These are phyloP conservation scores for Pangasianodon gigas DNA, from an alignment of 2,113 vertebrate species.

Conservation along the genomic window DNA sequence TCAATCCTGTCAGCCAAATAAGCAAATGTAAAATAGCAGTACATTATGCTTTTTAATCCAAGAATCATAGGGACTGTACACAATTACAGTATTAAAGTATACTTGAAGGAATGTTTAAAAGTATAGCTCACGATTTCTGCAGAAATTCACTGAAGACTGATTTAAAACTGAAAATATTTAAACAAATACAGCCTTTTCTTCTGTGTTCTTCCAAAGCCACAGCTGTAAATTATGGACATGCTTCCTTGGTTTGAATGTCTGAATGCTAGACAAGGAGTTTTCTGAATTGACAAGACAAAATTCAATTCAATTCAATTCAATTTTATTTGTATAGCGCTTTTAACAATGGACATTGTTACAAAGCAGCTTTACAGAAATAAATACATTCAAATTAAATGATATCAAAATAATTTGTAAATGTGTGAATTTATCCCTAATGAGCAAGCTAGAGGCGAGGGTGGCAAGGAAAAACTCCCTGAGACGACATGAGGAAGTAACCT, in stretches of 20 bases:
- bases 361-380: too few relatives aligned
- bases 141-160: background rate
- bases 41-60: background rate
- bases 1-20: background rate
- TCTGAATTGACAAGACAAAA: background rate
- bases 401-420: too few relatives aligned
- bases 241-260: background rate
- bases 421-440: too few relatives aligned
- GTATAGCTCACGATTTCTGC: background rate
- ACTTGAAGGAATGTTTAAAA: background rate
- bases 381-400: too few relatives aligned
- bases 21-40: background rate
- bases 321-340: too few relatives aligned
- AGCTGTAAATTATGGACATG: background rate
- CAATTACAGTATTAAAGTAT: background rate
- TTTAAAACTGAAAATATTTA: background rate
- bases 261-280: background rate
- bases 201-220: background rate
- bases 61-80: background rate
- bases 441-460: too few relatives aligned
- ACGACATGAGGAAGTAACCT: too few relatives aligned
- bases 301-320: too few relatives aligned
- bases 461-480: too few relatives aligned
- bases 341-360: too few relatives aligned
- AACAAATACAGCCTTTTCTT: background rate